phyloP scores from a whole-genome alignment of 2,113 vertebrate species.

The Oenanthe oenanthe region DNA sequence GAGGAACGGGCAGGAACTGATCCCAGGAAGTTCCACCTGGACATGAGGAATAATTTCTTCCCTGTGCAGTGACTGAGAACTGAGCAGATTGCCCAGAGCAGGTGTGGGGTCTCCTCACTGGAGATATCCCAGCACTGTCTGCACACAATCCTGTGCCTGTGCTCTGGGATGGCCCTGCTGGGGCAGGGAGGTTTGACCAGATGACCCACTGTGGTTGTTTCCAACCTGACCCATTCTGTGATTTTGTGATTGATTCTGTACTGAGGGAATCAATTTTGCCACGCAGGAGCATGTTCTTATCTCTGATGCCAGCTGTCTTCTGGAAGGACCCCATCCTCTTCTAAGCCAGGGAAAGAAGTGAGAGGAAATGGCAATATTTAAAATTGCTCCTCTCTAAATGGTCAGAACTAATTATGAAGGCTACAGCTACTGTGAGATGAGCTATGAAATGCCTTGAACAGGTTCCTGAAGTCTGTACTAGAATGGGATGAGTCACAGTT shows the following conservation, averaged over 20 bases:
- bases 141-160: neutral
- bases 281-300: neutral
- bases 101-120: fast-evolving
- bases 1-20: fast-evolving
- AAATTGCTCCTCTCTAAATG: neutral
- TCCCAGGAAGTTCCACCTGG: neutral
- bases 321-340: neutral
- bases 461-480: constrained; percentile 33
- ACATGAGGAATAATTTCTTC: neutral
- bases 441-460: constrained; percentile 3
- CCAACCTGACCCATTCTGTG: neutral
- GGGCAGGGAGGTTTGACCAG: neutral
- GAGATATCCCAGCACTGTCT: neutral
- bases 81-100: neutral
- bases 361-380: neutral
- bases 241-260: neutral
- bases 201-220: neutral
- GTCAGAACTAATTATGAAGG: neutral
- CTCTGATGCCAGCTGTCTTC: neutral
- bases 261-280: neutral
- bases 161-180: neutral
- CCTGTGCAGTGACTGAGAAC: fast-evolving
- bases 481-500: constrained; percentile 35
- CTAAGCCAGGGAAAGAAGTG: neutral
- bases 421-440: neutral